Evolutionary conservation across 1,140 invertebrate species (phyloP), one percentile per base, ranked within the genome.

Genomic region (Drosophila pachea): DNA sequence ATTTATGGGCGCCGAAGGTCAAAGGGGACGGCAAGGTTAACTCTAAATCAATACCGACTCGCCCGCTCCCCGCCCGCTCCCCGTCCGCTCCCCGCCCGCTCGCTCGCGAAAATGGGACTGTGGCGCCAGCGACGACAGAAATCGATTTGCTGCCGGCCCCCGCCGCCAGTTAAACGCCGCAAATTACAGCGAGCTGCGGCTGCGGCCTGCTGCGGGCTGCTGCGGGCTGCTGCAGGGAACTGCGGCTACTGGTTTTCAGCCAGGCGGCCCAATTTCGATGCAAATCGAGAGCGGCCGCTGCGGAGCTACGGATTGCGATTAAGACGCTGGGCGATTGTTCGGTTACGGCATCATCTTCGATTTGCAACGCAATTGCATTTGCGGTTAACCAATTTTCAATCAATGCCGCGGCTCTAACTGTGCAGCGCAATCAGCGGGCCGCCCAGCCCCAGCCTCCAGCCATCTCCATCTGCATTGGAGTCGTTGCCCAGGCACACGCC

Each of bases 311-410:
- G n/a, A n/a, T n/a, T n/a, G n/a, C n/a, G n/a, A n/a, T 43, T 47
- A 35, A 31, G 35, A n/a, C 42, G 53, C 53, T 12, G 38, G 29
- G 38, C 53, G 36, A 38, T 43, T 43, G 43, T 56, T 56, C 40
- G 42, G 54, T 56, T 56, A 43, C 54, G 54, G 54, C 54, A 33
- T 56, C 42, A 48, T 60, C 54, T 59, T 70, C 78, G 78, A 83
- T 83, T 82, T 78, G 72, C 78, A 83, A 83, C 74, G 78, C 78
- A 83, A 83, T 83, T 83, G 79, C 72, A 84, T 83, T 75, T 83
- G 78, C 78, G 78, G 78, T 83, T 83, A 75, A 69, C 63, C 62
- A 62, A 63, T 76, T 73, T 73, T 78, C 79, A 83, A 83, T 83
- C 79, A 83, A 83, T 83, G 1, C 22, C 22, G 1, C 22, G 22